Conservation (phyloP, 2,113 vertebrate genomes). For the Cairina moschata region DNA sequence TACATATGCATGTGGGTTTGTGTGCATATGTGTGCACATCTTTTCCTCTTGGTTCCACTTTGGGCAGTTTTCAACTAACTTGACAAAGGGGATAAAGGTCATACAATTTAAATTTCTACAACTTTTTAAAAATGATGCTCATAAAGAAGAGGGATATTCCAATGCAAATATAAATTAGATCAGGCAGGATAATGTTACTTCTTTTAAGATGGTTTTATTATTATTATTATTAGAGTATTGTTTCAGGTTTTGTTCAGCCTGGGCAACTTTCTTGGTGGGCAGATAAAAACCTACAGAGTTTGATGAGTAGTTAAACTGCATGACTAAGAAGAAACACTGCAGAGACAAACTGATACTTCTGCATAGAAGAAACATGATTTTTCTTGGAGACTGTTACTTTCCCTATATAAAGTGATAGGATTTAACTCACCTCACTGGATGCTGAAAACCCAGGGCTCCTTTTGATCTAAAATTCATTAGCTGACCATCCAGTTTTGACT, state of each 20-base stretch:
- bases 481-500: slow-evolving; percentile 29
- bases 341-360: not conserved
- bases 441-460: slow-evolving; percentile 80
- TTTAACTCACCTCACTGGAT: slow-evolving; percentile 81
- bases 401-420: not conserved
- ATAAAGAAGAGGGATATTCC: not conserved
- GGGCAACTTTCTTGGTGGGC: not conserved
- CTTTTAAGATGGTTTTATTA: not conserved
- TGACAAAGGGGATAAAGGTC: not conserved
- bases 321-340: not conserved
- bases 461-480: slow-evolving; percentile 21
- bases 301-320: not conserved
- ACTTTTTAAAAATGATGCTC: not conserved
- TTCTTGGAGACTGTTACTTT: not conserved
- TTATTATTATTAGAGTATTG: not conserved
- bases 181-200: not conserved
- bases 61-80: not conserved
- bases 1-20: not conserved
- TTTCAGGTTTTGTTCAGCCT: not conserved
- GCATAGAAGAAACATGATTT: not conserved
- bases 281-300: not conserved
- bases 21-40: not conserved
- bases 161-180: not conserved
- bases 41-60: not conserved
- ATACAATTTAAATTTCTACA: not conserved